Conservation (phyloP, 1,140 invertebrate genomes). For the Delia radicum region DNA sequence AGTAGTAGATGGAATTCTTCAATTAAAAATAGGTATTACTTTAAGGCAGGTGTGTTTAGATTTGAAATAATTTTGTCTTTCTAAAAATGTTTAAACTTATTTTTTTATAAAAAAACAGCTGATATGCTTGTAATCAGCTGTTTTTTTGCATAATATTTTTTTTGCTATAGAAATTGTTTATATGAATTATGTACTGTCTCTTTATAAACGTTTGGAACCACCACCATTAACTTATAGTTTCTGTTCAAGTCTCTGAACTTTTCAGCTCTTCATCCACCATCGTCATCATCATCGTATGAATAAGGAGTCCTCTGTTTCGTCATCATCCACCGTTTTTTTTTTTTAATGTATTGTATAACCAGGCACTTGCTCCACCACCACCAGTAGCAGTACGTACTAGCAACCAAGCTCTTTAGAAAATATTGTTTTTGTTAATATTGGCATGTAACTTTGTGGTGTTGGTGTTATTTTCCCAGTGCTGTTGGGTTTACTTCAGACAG, state of each 20-base stretch:
- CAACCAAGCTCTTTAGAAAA: background rate
- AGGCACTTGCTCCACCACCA: background rate
- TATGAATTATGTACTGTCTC: background rate
- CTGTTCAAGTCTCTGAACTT: background rate
- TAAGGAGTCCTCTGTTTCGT: background rate
- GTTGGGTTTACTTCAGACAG: background rate
- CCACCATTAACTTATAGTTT: background rate
- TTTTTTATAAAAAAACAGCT: background rate
- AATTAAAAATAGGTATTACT: background rate
- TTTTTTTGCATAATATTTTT: background rate
- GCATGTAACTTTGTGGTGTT: background rate
- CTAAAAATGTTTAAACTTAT: background rate
- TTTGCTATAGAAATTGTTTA: background rate
- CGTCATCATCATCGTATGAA: too few species aligned
- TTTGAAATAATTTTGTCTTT: too few species aligned
- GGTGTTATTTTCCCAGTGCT: background rate
- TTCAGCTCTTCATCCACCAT: background rate
- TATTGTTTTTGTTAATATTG: background rate
- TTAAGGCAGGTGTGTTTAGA: background rate
- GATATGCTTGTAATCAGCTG: background rate
- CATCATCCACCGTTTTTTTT: background rate
- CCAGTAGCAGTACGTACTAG: background rate
- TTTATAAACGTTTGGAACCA: background rate
- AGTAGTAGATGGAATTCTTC: too few species aligned
- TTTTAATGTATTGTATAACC: background rate